Conservation (phyloP, 2,888 invertebrate species). For the Podotricha telesiphe region DNA sequence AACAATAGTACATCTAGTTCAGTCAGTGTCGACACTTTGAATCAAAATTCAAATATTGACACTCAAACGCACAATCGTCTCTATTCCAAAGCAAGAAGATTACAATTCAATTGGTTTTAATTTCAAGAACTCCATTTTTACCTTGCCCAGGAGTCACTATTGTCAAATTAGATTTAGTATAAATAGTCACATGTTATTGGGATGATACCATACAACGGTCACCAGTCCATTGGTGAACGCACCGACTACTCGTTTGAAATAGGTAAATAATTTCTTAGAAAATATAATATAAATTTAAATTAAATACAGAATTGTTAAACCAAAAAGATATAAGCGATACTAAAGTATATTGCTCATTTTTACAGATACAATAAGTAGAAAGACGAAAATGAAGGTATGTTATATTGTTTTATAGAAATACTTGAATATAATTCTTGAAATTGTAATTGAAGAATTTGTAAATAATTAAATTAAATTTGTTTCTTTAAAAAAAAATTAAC, state of each 20-base stretch:
- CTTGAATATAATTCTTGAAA: background rate
- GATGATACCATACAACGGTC: slow-evolving; percentile 61
- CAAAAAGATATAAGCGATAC: background rate
- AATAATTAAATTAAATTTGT: too few species aligned
- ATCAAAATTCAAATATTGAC: slow-evolving; percentile 41
- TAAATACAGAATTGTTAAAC: background rate
- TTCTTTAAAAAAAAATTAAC: too few species aligned
- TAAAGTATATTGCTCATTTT: background rate
- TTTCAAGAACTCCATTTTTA: slow-evolving; percentile 29
- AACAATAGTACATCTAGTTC: slow-evolving; percentile 46
- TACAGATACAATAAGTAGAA: background rate
- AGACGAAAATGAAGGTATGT: slow-evolving; percentile 22
- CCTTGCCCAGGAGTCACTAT: slow-evolving; percentile 49
- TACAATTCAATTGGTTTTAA: slow-evolving; percentile 23
- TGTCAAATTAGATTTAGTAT: slow-evolving; percentile 60
- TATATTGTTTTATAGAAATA: background rate
- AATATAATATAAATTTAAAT: background rate
- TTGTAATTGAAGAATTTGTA: background rate
- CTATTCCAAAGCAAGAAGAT: slow-evolving; percentile 34
- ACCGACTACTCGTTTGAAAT: background rate
- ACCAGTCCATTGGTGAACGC: slow-evolving; percentile 37
- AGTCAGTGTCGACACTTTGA: slow-evolving; percentile 44
- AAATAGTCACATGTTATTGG: slow-evolving; percentile 59
- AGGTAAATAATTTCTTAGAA: background rate
- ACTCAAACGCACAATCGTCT: background rate